Conservation (phyloP, 2,888 invertebrate genomes). For the Listrodromus nycthemerus region DNA sequence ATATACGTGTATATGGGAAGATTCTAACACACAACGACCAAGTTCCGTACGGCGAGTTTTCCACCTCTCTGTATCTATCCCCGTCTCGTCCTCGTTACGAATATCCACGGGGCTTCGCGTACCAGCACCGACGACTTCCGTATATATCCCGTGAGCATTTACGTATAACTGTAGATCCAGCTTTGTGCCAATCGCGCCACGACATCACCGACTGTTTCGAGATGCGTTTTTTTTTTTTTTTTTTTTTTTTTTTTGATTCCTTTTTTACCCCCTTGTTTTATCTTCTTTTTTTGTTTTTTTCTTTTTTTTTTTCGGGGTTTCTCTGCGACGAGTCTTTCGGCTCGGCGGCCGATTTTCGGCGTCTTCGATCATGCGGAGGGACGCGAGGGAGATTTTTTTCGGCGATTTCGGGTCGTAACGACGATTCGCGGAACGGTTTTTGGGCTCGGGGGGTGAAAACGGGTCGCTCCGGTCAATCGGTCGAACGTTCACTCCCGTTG, state of each 20-base stretch:
- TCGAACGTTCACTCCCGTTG: background rate
- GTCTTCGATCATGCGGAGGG: background rate
- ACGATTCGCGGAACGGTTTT: background rate
- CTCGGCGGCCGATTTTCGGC: background rate
- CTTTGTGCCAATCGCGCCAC: conserved; percentile 6
- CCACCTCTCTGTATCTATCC: conserved; percentile 37
- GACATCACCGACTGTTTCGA: conserved; percentile 3
- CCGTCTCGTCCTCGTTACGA: conserved; percentile 53
- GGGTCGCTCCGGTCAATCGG: background rate
- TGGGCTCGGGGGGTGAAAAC: background rate
- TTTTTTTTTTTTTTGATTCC: background rate
- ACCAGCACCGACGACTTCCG: conserved; percentile 27
- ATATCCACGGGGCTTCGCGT: conserved; percentile 49
- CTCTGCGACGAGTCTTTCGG: background rate
- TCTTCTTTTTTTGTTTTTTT: background rate
- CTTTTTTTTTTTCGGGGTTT: too few species aligned
- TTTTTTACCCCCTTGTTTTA: background rate
- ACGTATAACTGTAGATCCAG: conserved; percentile 13
- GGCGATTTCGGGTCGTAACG: background rate
- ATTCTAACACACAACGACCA: conserved; percentile 19
- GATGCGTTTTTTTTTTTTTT: background rate
- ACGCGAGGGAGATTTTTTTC: background rate
- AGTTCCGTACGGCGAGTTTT: conserved; percentile 38
- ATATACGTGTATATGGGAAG: background rate
- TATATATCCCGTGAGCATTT: conserved; percentile 4